These are phyloP conservation scores for Urosaurus nigricauda DNA, from an alignment of 2,797 vertebrate species.

Conservation along the genomic window DNA sequence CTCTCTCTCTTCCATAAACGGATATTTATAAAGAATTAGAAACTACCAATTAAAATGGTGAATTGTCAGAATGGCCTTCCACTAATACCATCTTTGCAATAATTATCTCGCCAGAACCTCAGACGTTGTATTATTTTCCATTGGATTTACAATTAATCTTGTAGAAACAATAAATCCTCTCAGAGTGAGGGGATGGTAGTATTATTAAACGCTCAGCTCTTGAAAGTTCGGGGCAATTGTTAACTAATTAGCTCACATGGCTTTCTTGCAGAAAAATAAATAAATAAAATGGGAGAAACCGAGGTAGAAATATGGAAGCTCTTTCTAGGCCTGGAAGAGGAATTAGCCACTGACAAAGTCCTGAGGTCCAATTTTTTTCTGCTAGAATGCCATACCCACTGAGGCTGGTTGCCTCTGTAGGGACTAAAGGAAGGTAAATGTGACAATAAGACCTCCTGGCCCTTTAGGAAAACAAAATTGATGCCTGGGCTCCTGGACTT, in stretches of 20 bases:
- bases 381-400: background rate
- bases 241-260: conserved; percentile 53
- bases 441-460: too few relatives aligned
- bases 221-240: conserved; percentile 51
- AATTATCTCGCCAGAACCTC: conserved; percentile 76
- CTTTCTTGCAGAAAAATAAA: background rate
- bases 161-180: conserved; percentile 74
- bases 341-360: too few relatives aligned
- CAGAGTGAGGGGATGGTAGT: conserved; percentile 53
- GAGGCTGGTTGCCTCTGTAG: background rate
- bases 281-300: background rate
- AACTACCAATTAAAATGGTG: conserved; percentile 72
- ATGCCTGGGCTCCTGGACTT: too few relatives aligned
- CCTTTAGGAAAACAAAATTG: too few relatives aligned
- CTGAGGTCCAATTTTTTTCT: background rate
- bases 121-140: conserved; percentile 72
- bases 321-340: background rate
- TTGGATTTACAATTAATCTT: conserved; percentile 76
- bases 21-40: conserved; percentile 67
- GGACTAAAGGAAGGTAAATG: too few relatives aligned
- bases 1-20: conserved; percentile 25
- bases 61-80: conserved; percentile 65
- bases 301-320: background rate
- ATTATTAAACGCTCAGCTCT: conserved; percentile 59
- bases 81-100: conserved; percentile 68